Percentiles rank a stretch among this genome's conserved stretches.
Conservation (phyloP, 2,888 invertebrate species). For the Cloeon dipterum region DNA sequence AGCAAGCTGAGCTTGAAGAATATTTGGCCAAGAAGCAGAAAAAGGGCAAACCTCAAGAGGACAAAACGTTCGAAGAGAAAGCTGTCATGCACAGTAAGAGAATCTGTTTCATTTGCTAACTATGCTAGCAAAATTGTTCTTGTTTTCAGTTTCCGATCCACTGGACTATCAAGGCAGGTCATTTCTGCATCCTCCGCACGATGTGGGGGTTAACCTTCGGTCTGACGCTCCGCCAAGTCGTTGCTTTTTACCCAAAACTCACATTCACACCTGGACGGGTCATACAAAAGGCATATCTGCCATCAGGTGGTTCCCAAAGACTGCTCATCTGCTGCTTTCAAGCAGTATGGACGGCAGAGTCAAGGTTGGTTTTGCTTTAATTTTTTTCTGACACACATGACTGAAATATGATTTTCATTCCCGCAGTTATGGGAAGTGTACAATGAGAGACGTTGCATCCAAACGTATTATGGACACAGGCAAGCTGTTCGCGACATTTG, state of each 20-base stretch:
- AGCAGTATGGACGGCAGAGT: constrained; percentile 93
- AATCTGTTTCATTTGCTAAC: not conserved
- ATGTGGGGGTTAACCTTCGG: constrained; percentile 71
- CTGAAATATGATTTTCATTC: constrained; percentile 6
- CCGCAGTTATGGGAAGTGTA: constrained; percentile 90
- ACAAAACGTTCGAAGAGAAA: constrained; percentile 87
- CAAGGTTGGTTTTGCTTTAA: constrained; percentile 33
- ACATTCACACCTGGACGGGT: constrained; percentile 90
- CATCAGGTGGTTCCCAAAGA: constrained; percentile 82
- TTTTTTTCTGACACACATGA: constrained; percentile 1
- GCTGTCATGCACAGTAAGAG: constrained; percentile 70
- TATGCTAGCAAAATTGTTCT: constrained; percentile 2
- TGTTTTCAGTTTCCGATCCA: constrained; percentile 57
- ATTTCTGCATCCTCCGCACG: constrained; percentile 79
- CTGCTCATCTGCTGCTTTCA: constrained; percentile 85
- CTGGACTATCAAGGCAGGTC: constrained; percentile 94
- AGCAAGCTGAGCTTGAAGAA: constrained; percentile 84
- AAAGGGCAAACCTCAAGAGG: constrained; percentile 63
- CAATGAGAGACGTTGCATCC: constrained; percentile 72
- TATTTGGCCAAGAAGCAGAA: constrained; percentile 79
- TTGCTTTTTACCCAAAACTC: constrained; percentile 89
- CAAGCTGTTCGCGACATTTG: constrained; percentile 91
- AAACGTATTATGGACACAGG: constrained; percentile 89
- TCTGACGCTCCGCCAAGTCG: constrained; percentile 74
- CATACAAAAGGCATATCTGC: constrained; percentile 92